Evolutionary conservation across 2,888 invertebrate genomes (phyloP).

Genomic region (Eristalinus sepulchralis): DNA sequence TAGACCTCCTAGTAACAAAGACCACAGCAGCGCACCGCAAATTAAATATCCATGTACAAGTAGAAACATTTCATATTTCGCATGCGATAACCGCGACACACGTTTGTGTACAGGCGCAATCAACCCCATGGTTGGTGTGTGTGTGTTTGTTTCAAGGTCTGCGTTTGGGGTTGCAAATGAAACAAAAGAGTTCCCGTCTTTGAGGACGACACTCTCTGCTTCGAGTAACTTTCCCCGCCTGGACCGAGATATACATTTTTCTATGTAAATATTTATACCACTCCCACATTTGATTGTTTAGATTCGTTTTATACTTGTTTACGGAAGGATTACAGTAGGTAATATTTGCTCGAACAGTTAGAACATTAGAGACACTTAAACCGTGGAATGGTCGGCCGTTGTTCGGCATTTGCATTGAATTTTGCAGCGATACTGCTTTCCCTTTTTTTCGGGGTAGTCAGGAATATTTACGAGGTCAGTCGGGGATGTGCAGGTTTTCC

Average conservation of each 20-base stretch:
- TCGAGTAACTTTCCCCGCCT: conserved; percentile 29
- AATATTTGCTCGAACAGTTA: conserved; percentile 47
- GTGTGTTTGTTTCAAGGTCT: not conserved
- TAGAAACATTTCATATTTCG: conserved; percentile 23
- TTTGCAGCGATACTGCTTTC: not conserved
- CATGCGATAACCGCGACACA: conserved; percentile 22
- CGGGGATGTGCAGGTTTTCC: not conserved
- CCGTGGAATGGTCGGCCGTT: not conserved
- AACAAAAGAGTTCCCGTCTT: conserved; percentile 21
- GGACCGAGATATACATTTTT: conserved; percentile 18
- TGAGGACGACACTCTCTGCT: conserved; percentile 45
- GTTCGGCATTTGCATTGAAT: not conserved
- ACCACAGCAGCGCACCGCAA: conserved; percentile 29
- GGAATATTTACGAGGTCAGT: not conserved
- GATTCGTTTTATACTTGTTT: conserved; percentile 49
- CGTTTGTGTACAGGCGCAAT: conserved; percentile 21
- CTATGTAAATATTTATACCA: conserved; percentile 62
- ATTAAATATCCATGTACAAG: conserved; percentile 39
- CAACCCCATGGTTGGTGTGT: conserved; percentile 19
- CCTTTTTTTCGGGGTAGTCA: not conserved
- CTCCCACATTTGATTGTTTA: conserved; percentile 59
- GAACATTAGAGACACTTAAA: conserved; percentile 10
- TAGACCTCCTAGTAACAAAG: conserved; percentile 66
- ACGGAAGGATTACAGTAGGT: conserved; percentile 36
- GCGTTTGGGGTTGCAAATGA: conserved; percentile 52